Conservation (phyloP, 1,140 invertebrate species). For the Heliothis subflexa region DNA sequence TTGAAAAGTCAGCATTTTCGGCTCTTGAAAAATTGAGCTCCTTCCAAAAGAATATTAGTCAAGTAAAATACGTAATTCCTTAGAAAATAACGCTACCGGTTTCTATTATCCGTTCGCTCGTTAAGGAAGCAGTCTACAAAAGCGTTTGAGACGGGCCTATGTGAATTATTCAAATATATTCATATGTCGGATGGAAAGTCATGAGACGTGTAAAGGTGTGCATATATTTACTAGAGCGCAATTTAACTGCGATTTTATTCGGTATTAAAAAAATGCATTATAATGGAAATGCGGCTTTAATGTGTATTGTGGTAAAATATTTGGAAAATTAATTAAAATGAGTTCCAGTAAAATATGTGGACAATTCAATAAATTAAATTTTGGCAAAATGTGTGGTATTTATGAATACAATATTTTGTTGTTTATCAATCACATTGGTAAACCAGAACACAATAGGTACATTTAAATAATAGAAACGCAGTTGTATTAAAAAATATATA, state of each 20-base stretch:
- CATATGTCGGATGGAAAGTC: conserved; percentile 57
- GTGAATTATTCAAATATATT: conserved; percentile 66
- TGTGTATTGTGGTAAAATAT: background rate
- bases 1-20: conserved; percentile 10
- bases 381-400: no score
- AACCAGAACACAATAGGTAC: background rate
- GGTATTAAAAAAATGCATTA: conserved; percentile 22
- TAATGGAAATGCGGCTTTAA: background rate
- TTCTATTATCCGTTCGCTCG: conserved; percentile 46
- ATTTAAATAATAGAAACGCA: no score
- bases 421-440: background rate
- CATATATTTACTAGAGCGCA: conserved; percentile 49
- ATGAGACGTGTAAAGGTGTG: conserved; percentile 55
- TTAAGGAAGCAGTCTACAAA: conserved; percentile 52
- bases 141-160: conserved; percentile 55
- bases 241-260: conserved; percentile 32
- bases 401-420: background rate
- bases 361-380: no score
- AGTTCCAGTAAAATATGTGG: no score
- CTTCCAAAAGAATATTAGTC: conserved; percentile 24
- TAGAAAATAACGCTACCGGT: conserved; percentile 48
- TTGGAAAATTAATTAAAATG: conserved; percentile 1
- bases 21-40: conserved; percentile 15
- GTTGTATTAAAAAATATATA: background rate
- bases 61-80: conserved; percentile 29